A percentile compares a stretch with the other conserved stretches of the same genome.
Conservation (phyloP, 2,797 vertebrate species). For the Rhynchonycteris naso region DNA sequence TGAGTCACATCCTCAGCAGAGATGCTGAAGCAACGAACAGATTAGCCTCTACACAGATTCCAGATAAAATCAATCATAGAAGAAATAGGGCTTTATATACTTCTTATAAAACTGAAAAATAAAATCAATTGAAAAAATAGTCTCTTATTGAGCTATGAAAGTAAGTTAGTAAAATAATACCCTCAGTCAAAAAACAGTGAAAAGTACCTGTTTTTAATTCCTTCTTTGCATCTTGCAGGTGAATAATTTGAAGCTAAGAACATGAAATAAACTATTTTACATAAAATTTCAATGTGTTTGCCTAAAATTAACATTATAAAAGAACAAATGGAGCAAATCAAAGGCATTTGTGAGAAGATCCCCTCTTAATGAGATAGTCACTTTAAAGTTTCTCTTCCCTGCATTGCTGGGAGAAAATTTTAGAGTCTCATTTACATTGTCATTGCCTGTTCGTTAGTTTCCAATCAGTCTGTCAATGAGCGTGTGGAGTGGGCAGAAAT, state of each 20-base stretch:
- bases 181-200: background rate
- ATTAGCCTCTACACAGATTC: background rate
- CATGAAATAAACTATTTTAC: background rate
- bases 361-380: background rate
- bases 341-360: background rate
- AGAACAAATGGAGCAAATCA: background rate
- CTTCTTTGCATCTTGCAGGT: background rate
- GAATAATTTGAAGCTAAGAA: conserved; percentile 18
- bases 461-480: no score
- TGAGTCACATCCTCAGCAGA: background rate
- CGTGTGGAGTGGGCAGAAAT: no score
- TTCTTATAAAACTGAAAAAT: background rate
- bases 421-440: background rate
- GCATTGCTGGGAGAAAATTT: background rate
- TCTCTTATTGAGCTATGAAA: background rate
- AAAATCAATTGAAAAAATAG: background rate
- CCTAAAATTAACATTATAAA: background rate
- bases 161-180: background rate
- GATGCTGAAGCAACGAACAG: accelerated
- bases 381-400: background rate
- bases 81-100: background rate
- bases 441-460: background rate
- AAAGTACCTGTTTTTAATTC: background rate
- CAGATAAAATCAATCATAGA: background rate
- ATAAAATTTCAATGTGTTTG: background rate